Percentiles rank a stretch among this genome's conserved stretches.
Evolutionary conservation across 2,888 invertebrate genomes (phyloP).

Genomic region (Eupithecia inturbata): DNA sequence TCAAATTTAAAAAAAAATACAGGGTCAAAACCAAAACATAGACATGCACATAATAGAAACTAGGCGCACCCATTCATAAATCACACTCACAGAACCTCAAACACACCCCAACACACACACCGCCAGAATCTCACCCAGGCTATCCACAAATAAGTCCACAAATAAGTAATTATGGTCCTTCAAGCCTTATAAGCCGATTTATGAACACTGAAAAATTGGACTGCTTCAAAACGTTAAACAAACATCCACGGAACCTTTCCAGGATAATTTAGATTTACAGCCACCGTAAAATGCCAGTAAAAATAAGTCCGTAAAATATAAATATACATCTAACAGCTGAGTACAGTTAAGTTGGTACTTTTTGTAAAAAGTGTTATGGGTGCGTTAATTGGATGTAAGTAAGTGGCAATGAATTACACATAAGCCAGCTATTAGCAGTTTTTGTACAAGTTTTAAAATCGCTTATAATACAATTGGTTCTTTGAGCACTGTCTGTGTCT

Average conservation of each 20-base stretch:
- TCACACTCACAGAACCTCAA: too few species aligned
- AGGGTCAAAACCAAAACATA: too few species aligned
- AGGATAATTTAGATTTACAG: constrained; percentile 3
- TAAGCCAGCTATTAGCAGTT: background rate
- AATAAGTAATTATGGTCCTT: too few species aligned
- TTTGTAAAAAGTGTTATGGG: background rate
- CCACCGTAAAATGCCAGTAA: background rate
- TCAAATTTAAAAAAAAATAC: too few species aligned
- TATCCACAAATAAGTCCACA: too few species aligned
- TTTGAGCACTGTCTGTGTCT: too few species aligned
- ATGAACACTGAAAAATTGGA: background rate
- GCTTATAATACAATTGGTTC: too few species aligned
- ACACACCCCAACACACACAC: too few species aligned
- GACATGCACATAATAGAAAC: too few species aligned
- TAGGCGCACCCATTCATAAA: too few species aligned
- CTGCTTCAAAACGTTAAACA: background rate
- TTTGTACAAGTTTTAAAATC: background rate
- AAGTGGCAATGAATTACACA: background rate
- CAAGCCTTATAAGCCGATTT: background rate
- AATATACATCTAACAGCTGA: background rate
- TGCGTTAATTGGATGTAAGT: background rate
- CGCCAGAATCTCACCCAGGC: too few species aligned
- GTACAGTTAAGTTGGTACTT: background rate
- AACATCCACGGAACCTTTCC: background rate
- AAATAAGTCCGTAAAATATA: constrained; percentile 3